Percentiles rank a stretch among this genome's conserved stretches.
phyloP scores from a whole-genome alignment of 2,113 vertebrate species.

The Ptyas mucosa region DNA sequence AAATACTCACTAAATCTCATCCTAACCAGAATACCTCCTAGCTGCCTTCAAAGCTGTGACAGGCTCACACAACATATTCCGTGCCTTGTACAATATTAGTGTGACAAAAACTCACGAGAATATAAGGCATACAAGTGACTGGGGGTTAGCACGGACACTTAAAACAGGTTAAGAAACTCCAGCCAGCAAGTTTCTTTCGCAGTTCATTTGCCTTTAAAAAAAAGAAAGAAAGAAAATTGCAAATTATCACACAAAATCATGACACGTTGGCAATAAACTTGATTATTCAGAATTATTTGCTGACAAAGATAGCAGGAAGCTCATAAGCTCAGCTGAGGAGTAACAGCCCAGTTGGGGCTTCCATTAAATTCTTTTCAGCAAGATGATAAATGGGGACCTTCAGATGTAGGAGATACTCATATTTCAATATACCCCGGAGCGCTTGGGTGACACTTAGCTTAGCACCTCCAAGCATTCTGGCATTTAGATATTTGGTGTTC shows the following conservation, averaged over 20 bases:
- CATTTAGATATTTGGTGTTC: not conserved
- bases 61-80: slow-evolving; percentile 28
- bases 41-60: slow-evolving; percentile 33
- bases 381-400: slow-evolving; percentile 24
- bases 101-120: slow-evolving; percentile 48
- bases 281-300: slow-evolving; percentile 53
- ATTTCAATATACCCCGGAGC: slow-evolving; percentile 21
- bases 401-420: slow-evolving; percentile 23
- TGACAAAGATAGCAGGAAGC: slow-evolving; percentile 51
- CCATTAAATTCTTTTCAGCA: slow-evolving; percentile 36
- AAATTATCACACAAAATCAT: slow-evolving; percentile 36
- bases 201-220: slow-evolving; percentile 30
- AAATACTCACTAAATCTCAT: slow-evolving; percentile 51
- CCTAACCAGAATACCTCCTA: slow-evolving; percentile 61
- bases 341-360: slow-evolving; percentile 31
- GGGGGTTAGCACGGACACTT: not conserved
- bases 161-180: slow-evolving; percentile 3
- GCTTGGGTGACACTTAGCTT: slow-evolving; percentile 6
- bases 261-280: slow-evolving; percentile 41
- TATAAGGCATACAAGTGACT: slow-evolving; percentile 50
- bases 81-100: slow-evolving; percentile 37
- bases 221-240: not conserved
- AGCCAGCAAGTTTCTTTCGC: slow-evolving; percentile 26
- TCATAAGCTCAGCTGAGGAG: not conserved
- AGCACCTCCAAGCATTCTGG: not conserved